Evolutionary conservation across 2,113 vertebrate genomes (phyloP).

Genomic region (Isichthys henryi): DNA sequence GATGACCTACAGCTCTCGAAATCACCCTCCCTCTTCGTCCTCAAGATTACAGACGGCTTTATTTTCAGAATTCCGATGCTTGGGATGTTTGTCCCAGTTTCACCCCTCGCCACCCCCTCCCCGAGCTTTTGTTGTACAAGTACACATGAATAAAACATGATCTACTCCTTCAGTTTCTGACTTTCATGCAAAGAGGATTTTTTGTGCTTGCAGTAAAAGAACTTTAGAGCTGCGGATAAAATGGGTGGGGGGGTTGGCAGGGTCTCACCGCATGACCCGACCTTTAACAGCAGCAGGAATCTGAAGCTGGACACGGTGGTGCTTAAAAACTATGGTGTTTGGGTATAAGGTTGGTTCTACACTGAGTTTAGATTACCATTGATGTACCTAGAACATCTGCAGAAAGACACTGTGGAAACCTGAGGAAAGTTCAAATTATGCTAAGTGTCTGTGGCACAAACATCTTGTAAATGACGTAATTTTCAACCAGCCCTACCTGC

Average conservation of each 20-base stretch:
- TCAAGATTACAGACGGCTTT: background rate
- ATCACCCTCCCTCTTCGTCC: background rate
- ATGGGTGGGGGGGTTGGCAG: background rate
- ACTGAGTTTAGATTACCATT: background rate
- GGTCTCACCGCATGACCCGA: background rate
- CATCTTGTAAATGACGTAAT: background rate
- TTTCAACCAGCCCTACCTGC: background rate
- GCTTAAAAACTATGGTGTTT: background rate
- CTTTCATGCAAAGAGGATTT: conserved; percentile 15
- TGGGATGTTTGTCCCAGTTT: background rate
- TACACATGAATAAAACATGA: conserved; percentile 27
- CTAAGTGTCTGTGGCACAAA: background rate
- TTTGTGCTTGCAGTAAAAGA: conserved; percentile 11
- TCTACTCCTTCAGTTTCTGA: conserved; percentile 8
- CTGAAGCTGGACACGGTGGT: background rate
- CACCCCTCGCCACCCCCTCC: background rate
- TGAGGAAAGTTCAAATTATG: background rate
- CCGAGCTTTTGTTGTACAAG: background rate
- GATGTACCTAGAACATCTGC: background rate
- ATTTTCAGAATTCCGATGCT: background rate
- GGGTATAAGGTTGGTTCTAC: background rate
- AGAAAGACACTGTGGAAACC: background rate
- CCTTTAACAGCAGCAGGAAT: background rate
- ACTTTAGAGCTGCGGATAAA: background rate
- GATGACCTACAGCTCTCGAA: background rate